Conservation (phyloP, 2,113 vertebrate species). For the Pomatorhinus ruficollis region DNA sequence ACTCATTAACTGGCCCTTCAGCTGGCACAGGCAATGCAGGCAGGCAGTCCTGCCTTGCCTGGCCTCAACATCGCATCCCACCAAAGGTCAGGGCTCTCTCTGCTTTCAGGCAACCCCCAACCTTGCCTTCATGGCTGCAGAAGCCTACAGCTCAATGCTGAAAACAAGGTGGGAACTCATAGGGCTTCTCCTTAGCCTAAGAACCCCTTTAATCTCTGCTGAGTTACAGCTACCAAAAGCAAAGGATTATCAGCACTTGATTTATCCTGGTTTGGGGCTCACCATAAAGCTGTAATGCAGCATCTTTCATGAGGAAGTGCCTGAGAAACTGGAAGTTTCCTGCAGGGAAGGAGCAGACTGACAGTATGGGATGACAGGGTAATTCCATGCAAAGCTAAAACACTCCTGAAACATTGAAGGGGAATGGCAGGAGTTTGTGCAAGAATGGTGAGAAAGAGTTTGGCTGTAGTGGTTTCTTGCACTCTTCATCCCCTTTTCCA, state of each 20-base stretch:
- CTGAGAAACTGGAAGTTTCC: background rate
- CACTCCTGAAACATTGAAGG: background rate
- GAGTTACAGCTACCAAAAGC: background rate
- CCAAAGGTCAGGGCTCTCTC: background rate
- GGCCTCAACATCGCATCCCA: background rate
- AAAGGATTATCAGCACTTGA: background rate
- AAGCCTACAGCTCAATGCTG: background rate
- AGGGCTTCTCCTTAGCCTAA: background rate
- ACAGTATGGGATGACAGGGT: background rate
- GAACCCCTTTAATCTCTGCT: background rate
- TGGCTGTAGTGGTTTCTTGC: background rate
- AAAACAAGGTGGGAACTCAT: background rate
- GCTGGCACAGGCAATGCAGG: background rate
- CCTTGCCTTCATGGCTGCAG: background rate
- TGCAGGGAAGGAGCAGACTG: background rate
- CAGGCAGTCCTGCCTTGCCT: background rate
- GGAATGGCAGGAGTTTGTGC: background rate
- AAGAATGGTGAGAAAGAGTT: background rate
- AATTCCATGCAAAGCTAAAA: background rate
- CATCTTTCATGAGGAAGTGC: background rate
- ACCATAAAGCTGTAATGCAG: background rate
- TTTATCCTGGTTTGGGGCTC: background rate
- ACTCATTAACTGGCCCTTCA: accelerated
- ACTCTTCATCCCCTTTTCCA: background rate
- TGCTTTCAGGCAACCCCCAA: background rate